These are phyloP conservation scores for Catharus fuscescens DNA, from an alignment of 2,113 vertebrate species.

Conservation along the genomic window DNA sequence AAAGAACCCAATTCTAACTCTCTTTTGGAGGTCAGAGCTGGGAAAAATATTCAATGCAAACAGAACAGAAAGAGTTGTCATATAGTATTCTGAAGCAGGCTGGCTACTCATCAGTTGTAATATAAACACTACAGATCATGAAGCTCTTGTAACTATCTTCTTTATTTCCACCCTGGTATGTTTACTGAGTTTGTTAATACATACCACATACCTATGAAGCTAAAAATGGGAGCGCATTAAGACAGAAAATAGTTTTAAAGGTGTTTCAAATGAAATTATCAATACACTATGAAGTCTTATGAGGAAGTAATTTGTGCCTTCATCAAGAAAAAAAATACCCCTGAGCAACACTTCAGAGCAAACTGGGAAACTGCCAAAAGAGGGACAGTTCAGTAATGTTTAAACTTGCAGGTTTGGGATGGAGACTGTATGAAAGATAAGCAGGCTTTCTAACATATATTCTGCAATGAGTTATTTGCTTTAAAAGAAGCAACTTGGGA, in stretches of 20 bases:
- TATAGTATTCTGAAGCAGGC: conserved; percentile 5
- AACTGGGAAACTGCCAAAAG: conserved; percentile 6
- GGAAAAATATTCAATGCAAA: neutral
- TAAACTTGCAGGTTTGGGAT: conserved; percentile 7
- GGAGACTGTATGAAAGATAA: neutral
- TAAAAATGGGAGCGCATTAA: neutral
- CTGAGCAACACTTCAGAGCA: neutral
- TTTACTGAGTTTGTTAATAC: neutral
- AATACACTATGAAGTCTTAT: neutral
- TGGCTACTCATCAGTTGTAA: neutral
- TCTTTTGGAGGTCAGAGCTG: neutral
- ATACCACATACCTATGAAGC: neutral
- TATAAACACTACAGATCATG: neutral
- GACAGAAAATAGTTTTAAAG: neutral
- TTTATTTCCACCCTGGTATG: conserved; percentile 4
- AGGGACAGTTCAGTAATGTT: neutral
- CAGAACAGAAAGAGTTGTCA: neutral
- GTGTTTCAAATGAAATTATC: neutral
- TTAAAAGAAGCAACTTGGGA: neutral
- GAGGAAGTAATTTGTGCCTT: conserved; percentile 1
- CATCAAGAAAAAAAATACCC: neutral
- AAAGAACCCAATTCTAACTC: neutral
- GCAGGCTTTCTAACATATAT: neutral
- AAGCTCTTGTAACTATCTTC: neutral
- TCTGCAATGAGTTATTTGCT: neutral